Base-by-base conservation (phyloP, 2,888 invertebrate genomes). In the Cancer borealis region DNA sequence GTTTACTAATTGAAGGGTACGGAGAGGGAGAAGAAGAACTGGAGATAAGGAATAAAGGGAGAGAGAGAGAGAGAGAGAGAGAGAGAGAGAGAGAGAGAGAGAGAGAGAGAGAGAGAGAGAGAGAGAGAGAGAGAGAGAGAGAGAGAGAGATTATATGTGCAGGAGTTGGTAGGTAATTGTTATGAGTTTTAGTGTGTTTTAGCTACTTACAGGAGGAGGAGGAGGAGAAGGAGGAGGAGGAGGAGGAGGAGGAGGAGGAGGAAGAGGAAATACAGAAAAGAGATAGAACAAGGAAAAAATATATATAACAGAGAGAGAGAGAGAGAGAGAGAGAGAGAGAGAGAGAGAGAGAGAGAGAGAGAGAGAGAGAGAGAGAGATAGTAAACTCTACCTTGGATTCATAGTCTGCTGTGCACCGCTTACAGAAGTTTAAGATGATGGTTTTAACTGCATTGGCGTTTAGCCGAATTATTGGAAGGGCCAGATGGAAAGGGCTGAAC, bases 361-460 rank as follows among this genome's bases (percentile, higher is more conserved):
- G 90, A 73, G 89, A 93, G 49, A 93, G 84, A 84, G 91, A 87
- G 21, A 89, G 90, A 92, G 84, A 88, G 17, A 87, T 3, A 17
- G 4, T 4, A 91, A 91, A 92, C 92, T 92, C 73, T 95, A 95
- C 95, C 95, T 95, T 95, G 92, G 92, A 89, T 96, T 96, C 96
- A 96, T 96, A 96, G 92, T 96, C 96, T 54, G 95, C 95, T 30
- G 96, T 96, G 96, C 96, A 96, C 90, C 94, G 88, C 96, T 96
- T 96, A 96, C 96, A 96, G 96, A 96, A 96, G 93, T 96, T 93
- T 49, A 96, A 96, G 45, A 96, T 96, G 95, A 96, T 96, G 95
- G 96, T 96, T 96, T 96, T 96, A 92, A 96, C 96, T 91, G 96
- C 96, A 54, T 96, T 96, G 88, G 96, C 96, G 95, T 96, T 96